Evolutionary conservation across 2,888 invertebrate genomes (phyloP).

Genomic region (Yponomeuta malinellus): DNA sequence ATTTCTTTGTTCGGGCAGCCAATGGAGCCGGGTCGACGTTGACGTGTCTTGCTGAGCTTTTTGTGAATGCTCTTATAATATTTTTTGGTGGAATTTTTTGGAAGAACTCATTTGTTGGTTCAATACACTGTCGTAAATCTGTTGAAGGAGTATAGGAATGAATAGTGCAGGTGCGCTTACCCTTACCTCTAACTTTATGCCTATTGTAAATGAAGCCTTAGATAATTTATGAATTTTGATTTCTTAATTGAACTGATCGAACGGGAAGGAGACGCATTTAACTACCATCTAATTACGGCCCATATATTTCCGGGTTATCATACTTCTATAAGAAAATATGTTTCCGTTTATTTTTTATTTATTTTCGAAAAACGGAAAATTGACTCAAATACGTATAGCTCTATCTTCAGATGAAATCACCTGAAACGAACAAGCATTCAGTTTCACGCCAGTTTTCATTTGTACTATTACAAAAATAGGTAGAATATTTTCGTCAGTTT

Average conservation of each 20-base stretch:
- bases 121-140: conserved; percentile 71
- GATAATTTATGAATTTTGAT: not conserved
- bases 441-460: conserved; percentile 13
- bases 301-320: too few relatives aligned
- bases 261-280: not conserved
- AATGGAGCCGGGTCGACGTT: conserved; percentile 63
- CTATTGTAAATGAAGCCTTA: not conserved
- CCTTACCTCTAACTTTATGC: conserved; percentile 37
- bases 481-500: conserved; percentile 44
- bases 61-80: conserved; percentile 67
- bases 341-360: too few relatives aligned
- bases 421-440: conserved; percentile 1
- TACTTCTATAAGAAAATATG: too few relatives aligned
- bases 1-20: conserved; percentile 69
- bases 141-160: conserved; percentile 49
- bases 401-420: not conserved
- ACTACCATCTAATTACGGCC: too few relatives aligned
- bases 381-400: too few relatives aligned
- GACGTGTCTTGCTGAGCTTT: conserved; percentile 65
- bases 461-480: conserved; percentile 33
- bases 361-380: too few relatives aligned
- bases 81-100: conserved; percentile 67
- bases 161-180: conserved; percentile 68
- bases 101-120: conserved; percentile 70
- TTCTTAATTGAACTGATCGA: not conserved